Base-by-base conservation (phyloP, 2,888 invertebrate genomes). In the Lasius platythorax region DNA sequence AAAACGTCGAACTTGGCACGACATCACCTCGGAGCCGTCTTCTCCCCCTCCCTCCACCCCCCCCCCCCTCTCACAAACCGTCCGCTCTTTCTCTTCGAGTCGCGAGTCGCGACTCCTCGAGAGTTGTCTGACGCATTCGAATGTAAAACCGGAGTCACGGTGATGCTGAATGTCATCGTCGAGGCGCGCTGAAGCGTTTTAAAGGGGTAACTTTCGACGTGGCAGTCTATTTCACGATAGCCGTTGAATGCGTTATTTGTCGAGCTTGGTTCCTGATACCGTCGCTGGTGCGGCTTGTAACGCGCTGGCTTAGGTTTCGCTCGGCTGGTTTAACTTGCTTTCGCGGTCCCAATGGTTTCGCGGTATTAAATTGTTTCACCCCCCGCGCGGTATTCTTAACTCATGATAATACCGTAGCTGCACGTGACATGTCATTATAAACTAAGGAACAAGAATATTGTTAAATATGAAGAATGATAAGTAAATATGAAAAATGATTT, bases 61-160 rank as follows among this genome's bases (percentile, higher is more conserved):
- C 3, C n/a, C n/a, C 6, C 5, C 37, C 3, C 37, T 5, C 37
- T 37, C 37, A 5, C 58, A n/a, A 23, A 4, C 28, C 23, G 11
- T 40, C 50, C 12, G 30, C 12, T 53, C 33, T n/a, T 33, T 28
- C 43, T 46, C 23, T 5, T n/a, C 23, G 23, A 23, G 23, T 23
- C 37, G 33, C 12, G n/a, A 33, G 5, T 50, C 37, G 70, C 43
- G 40, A 46, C 68, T 73, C 28, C 18, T 4, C 33, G 12, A n/a
- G 8, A n/a, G 8, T 37, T 82, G 37, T 58, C 66, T 68, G 23
- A 18, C 18, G 23, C 70, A 79, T 79, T 79, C 58, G 78, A 78
- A 78, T 79, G 70, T 79, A 79, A 79, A 79, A 79, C 46, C 61
- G 33, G 33, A 79, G 46, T 61, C 61, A 79, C 70, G 18, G 58